Base-by-base conservation (phyloP, 2,113 vertebrate genomes). In the Antennarius striatus region DNA sequence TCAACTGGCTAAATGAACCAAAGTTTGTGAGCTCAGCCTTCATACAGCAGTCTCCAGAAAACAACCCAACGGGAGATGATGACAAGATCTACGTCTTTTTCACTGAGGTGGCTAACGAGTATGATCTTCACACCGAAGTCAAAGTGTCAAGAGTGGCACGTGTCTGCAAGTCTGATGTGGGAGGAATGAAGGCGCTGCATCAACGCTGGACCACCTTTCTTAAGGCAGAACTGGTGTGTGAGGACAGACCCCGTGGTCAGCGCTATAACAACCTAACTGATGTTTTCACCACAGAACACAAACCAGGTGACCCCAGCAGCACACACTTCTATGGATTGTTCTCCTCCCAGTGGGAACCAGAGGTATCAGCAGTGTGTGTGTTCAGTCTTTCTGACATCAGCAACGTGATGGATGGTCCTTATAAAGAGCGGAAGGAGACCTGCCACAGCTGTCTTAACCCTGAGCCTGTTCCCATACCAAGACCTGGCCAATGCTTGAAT, bases 31-130 rank as follows among this genome's bases (percentile, higher is more conserved):
- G 93, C 75, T 95, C 95, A 0, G 73, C 93, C 40, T 94, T 93
- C 68, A 89, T 96, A 68, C 79, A 92, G 62, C 91, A 94, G 69
- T 81, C 90, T 0, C 62, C 79, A 4, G 81, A 80, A 50, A 88
- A 78, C 15, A 92, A 93, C 46, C 90, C 87, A 0, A 70, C 57
- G 1, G 92, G 89, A 16, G 92, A 95, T 4, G 94, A 95, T 0
- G 92, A 94, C 58, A 95, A 95, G 68, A 92, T 96, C 84, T 96
- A 94, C 86, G 96, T 96, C 84, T 96, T 96, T 89, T 96, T 96
- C 85, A 96, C 92, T 4, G 95, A 96, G 75, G 92, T 90, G 15
- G 93, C 95, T 45, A 91, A 92, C 77, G 93, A 93, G 3, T 93
- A 95, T 40, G 93, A 95, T 60, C 88, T 93, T 7, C 94, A 93